Base-by-base conservation (phyloP, 2,797 vertebrate species). In the Lithobates pipiens region DNA sequence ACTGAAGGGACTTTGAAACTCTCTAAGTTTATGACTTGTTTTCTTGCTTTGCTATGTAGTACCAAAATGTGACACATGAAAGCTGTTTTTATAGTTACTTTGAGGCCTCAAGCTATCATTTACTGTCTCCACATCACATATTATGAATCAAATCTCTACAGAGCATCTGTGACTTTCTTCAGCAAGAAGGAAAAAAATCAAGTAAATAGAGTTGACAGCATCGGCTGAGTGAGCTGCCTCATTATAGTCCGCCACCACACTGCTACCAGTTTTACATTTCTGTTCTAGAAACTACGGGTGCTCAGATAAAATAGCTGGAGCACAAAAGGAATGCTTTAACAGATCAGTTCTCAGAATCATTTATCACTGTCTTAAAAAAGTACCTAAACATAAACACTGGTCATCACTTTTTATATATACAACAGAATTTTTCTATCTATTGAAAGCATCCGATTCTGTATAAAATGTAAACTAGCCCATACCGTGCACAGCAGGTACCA, bases 31-130 rank as follows among this genome's bases (percentile, higher is more conserved):
- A 36, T 72, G 70, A n/a, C 70, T 39, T 50, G 15, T 32, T 27
- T 79, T 44, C 39, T 29, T 71, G 21, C 67, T 36, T 46, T 70
- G 67, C 67, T 13, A n/a, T 27, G 39, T n/a, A 39, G n/a, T 42
- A 79, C 68, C 63, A 79, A 27, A 72, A 39, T 42, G 23, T 81
- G 46, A 72, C 42, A 57, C 68, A 72, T 29, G 32, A 72, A 44
- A 46, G 18, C 79, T 71, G 79, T 81, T 73, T 11, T 81, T 13
- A 27, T 42, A 32, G 79, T 54, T 73, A 72, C 46, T 81, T 72
- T 73, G 50, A 63, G 79, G 79, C 79, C 69, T 74, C 44, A 13
- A 82, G 69, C 80, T 82, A 82, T 73, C 32, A 42, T 82, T 82
- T 46, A 75, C 71, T 75, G 57, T 36, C 57, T 75, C 25, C 63